Percentiles rank a stretch among this genome's conserved stretches.
Evolutionary conservation across 2,888 invertebrate genomes (phyloP).

Genomic region (Cyclophora albipunctata): DNA sequence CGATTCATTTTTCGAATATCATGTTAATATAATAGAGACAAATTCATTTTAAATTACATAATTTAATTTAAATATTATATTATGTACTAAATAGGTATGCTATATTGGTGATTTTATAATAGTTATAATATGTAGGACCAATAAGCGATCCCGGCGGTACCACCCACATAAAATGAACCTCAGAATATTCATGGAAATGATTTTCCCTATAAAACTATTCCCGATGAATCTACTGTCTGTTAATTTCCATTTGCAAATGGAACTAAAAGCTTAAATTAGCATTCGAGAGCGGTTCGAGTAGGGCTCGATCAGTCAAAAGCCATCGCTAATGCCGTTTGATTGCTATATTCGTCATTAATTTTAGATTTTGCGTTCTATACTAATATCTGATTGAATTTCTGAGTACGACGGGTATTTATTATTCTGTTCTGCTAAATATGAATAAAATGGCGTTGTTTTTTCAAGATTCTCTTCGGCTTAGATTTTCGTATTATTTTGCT

Average conservation of each 20-base stretch:
- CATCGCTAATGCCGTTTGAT: conserved; percentile 50
- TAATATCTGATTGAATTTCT: conserved; percentile 19
- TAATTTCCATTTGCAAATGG: conserved; percentile 61
- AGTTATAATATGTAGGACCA: conserved; percentile 8
- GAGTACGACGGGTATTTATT: conserved; percentile 4
- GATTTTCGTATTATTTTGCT: too few relatives aligned
- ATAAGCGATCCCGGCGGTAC: conserved; percentile 19
- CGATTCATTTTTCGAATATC: too few relatives aligned
- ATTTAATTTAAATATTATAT: too few relatives aligned
- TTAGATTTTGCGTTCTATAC: conserved; percentile 15
- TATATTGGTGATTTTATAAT: too few relatives aligned
- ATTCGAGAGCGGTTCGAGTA: conserved; percentile 45
- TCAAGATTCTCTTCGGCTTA: too few relatives aligned
- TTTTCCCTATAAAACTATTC: conserved; percentile 35
- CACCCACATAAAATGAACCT: conserved; percentile 14
- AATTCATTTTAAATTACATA: too few relatives aligned
- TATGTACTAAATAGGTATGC: too few relatives aligned
- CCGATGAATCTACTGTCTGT: conserved; percentile 35
- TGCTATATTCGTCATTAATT: conserved; percentile 39
- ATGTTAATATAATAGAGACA: too few relatives aligned
- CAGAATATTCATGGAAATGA: conserved; percentile 18
- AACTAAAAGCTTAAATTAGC: conserved; percentile 60
- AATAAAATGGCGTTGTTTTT: too few relatives aligned
- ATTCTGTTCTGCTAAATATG: background rate
- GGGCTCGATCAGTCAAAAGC: conserved; percentile 43